These are phyloP conservation scores for Clunio marinus DNA, from an alignment of 2,888 invertebrate species.

Conservation along the genomic window DNA sequence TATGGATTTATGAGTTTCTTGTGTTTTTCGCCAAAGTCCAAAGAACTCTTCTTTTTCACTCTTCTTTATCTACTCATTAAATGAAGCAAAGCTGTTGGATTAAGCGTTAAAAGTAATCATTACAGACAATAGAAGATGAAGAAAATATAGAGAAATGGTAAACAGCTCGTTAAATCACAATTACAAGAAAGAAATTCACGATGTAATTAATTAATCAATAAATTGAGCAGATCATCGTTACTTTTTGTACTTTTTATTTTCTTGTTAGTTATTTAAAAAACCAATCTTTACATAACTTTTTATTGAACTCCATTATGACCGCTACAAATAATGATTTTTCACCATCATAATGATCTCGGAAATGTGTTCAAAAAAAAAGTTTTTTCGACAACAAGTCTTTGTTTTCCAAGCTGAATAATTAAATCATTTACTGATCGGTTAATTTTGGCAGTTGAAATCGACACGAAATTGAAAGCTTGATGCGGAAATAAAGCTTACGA, in stretches of 20 bases:
- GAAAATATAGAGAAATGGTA: not conserved
- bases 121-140: not conserved
- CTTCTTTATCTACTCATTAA: not conserved
- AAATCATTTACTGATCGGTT: not conserved
- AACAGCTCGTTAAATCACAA: not conserved
- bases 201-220: slow-evolving; percentile 16
- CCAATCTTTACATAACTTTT: slow-evolving; percentile 6
- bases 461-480: not conserved
- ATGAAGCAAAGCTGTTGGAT: not conserved
- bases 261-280: no score
- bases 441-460: slow-evolving; percentile 6
- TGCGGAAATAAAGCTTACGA: slow-evolving; percentile 25
- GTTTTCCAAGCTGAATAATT: slow-evolving; percentile 14
- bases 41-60: slow-evolving; percentile 31
- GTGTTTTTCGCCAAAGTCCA: slow-evolving; percentile 14
- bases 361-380: no score
- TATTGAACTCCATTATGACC: not conserved
- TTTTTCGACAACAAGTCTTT: slow-evolving; percentile 3
- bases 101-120: no score
- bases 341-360: slow-evolving; percentile 5
- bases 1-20: slow-evolving; percentile 24
- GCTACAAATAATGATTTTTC: slow-evolving; percentile 1
- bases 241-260: not conserved
- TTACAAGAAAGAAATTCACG: not conserved
- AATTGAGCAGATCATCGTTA: not conserved